phyloP scores from a whole-genome alignment of 2,113 vertebrate genomes.

The Nyctibius bracteatus region DNA sequence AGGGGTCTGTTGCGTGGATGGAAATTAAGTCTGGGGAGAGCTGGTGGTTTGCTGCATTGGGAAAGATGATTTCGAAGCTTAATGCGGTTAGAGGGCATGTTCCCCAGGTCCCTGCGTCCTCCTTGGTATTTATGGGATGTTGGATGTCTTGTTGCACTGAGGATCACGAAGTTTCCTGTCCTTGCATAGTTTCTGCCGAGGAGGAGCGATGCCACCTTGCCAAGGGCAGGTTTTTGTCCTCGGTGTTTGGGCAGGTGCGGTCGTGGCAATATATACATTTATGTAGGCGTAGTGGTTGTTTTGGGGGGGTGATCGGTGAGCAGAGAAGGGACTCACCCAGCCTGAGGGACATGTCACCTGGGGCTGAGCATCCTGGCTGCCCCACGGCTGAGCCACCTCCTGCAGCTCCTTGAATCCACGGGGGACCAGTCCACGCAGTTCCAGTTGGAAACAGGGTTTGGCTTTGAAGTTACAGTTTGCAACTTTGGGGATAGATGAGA shows the following conservation, averaged over 20 bases:
- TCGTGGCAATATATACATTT: neutral
- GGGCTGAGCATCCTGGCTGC: neutral
- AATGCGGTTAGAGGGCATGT: fast-evolving
- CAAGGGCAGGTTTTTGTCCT: neutral
- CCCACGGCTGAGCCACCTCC: neutral
- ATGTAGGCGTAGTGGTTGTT: fast-evolving
- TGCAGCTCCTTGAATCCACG: neutral
- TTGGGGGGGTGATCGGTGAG: neutral
- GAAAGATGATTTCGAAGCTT: neutral
- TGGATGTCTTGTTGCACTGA: too few species aligned
- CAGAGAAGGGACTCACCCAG: neutral
- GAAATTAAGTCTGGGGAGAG: neutral
- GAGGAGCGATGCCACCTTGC: neutral
- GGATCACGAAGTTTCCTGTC: neutral
- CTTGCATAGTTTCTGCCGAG: fast-evolving
- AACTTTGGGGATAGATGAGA: neutral
- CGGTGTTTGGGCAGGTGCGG: fast-evolving
- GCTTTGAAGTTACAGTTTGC: neutral
- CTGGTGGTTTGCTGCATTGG: neutral
- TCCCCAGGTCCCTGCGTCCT: neutral
- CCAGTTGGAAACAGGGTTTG: neutral
- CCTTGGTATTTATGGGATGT: neutral
- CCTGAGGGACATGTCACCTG: fast-evolving
- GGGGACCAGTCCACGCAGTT: neutral
- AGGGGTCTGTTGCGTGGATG: fast-evolving